Conservation (phyloP, 1,140 invertebrate species). For the Frieseomelitta varia region DNA sequence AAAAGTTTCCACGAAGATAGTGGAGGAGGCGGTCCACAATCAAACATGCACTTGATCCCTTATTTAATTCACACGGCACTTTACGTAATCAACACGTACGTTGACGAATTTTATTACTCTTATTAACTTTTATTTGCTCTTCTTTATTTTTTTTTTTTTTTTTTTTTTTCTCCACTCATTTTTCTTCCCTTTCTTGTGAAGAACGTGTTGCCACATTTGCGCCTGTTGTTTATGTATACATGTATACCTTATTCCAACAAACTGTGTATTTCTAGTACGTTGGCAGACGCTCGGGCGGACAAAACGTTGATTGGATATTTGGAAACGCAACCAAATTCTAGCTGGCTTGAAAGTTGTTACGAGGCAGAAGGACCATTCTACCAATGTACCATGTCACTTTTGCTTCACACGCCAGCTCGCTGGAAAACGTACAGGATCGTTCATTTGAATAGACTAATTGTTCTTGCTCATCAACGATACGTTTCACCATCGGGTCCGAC, state of each 20-base stretch:
- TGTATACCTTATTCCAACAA: no score
- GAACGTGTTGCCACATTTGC: no score
- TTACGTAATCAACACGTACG: conserved; percentile 96
- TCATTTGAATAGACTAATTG: conserved; percentile 90
- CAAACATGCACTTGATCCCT: conserved; percentile 98
- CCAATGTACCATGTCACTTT: conserved; percentile 90
- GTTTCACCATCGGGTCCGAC: conserved; percentile 82
- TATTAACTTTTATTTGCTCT: no score
- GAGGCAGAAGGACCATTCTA: conserved; percentile 95
- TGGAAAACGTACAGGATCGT: conserved; percentile 87
- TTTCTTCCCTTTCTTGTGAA: not conserved
- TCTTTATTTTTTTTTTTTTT: conserved; percentile 55
- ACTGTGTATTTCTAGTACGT: conserved; percentile 83
- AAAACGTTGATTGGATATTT: conserved; percentile 87
- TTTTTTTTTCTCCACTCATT: not conserved
- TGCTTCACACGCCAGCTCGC: conserved; percentile 88
- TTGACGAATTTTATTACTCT: no score
- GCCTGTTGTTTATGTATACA: no score
- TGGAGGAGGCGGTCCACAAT: conserved; percentile 97
- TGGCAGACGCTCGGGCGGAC: conserved; percentile 89
- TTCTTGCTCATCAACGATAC: conserved; percentile 90
- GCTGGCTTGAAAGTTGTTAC: conserved; percentile 91
- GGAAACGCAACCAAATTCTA: conserved; percentile 83
- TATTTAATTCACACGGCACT: conserved; percentile 97
- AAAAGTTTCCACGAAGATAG: conserved; percentile 98